Conservation (phyloP, 2,113 vertebrate species). For the Lepus americanus region DNA sequence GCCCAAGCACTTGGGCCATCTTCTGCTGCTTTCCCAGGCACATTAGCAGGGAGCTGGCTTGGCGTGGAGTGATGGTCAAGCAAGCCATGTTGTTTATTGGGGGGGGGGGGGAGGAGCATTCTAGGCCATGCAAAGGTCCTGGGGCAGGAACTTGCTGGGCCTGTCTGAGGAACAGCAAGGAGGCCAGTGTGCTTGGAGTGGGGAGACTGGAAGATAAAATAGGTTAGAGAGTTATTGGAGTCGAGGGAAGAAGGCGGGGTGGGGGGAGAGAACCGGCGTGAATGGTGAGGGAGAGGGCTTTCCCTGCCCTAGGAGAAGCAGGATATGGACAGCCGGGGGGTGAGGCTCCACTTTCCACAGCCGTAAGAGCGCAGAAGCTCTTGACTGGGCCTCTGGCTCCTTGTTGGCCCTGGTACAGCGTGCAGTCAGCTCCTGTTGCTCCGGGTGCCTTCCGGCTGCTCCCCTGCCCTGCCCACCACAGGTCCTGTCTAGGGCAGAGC, state of each 20-base stretch:
- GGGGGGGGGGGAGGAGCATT: neutral
- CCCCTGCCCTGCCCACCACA: neutral
- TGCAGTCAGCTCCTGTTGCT: neutral
- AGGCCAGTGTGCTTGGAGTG: neutral
- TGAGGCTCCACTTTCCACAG: neutral
- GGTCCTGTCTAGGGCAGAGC: neutral
- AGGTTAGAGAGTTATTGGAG: neutral
- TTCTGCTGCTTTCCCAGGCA: no score
- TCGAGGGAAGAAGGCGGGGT: neutral
- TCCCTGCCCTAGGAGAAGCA: neutral
- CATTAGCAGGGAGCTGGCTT: no score
- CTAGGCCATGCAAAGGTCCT: neutral
- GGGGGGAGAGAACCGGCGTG: neutral
- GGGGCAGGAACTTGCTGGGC: slow-evolving; percentile 20
- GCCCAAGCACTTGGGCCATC: no score
- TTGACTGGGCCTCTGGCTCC: neutral
- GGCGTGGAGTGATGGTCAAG: neutral
- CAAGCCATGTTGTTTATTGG: neutral
- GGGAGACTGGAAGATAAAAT: neutral
- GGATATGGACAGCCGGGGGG: neutral
- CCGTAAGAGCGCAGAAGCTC: neutral
- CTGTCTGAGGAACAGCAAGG: neutral
- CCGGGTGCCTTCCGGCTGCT: neutral
- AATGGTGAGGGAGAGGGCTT: neutral
- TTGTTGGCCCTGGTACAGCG: neutral